phyloP scores from a whole-genome alignment of 2,888 invertebrate genomes.

The Pseudolycoriella hygida region DNA sequence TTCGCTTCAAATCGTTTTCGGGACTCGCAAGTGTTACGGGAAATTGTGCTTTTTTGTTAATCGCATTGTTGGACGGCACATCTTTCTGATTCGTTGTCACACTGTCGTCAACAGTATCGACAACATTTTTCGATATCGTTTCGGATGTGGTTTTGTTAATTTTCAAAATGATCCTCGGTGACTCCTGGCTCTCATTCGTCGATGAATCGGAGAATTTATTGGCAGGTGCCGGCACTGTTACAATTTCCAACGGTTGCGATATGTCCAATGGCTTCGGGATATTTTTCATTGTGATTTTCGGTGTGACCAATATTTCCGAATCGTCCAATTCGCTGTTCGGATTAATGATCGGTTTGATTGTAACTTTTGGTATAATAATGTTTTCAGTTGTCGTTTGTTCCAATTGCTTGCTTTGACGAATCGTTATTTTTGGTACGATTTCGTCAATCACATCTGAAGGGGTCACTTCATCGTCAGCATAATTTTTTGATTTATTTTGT shows the following conservation, averaged over 20 bases:
- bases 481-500: not conserved
- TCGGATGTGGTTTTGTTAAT: conserved; percentile 34
- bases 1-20: conserved; percentile 4
- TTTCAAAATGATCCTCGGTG: conserved; percentile 42
- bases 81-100: no score
- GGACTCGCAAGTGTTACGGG: no score
- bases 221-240: conserved; percentile 15
- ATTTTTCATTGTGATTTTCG: conserved; percentile 41
- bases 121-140: conserved; percentile 9
- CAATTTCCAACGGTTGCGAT: conserved; percentile 31
- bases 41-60: no score
- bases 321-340: conserved; percentile 23
- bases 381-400: conserved; percentile 14
- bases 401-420: conserved; percentile 14
- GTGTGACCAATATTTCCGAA: conserved; percentile 7
- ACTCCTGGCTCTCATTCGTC: conserved; percentile 26
- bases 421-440: conserved; percentile 22
- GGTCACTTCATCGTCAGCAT: conserved; percentile 22
- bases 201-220: not conserved
- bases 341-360: conserved; percentile 30
- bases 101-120: not conserved
- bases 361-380: conserved; percentile 26
- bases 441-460: conserved; percentile 10
- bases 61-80: no score
- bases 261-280: conserved; percentile 22